Evolutionary conservation across 2,797 vertebrate species (phyloP).

Genomic region (Sternarchorhynchus goeldii): DNA sequence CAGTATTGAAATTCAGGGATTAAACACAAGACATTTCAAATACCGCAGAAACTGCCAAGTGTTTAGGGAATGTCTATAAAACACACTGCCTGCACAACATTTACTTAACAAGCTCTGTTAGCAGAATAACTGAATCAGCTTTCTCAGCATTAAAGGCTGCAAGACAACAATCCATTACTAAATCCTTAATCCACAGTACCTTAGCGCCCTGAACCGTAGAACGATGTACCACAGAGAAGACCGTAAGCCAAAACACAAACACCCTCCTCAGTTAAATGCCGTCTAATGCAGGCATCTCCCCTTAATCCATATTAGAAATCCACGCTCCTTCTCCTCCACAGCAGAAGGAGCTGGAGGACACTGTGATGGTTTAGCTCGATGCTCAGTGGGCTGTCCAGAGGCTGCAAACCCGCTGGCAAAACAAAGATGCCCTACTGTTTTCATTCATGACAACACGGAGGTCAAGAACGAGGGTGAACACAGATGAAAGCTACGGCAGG

Average conservation of each 20-base stretch:
- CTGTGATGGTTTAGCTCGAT: constrained; percentile 32
- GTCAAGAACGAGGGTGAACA: neutral
- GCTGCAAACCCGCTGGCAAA: constrained; percentile 6
- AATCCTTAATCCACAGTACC: constrained; percentile 34
- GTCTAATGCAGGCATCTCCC: constrained; percentile 5
- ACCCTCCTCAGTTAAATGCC: constrained; percentile 18
- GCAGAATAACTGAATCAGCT: constrained; percentile 2
- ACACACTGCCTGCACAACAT: neutral
- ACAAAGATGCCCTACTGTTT: constrained; percentile 25
- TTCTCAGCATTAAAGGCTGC: constrained; percentile 10
- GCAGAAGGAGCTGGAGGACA: constrained; percentile 28
- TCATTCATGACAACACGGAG: constrained; percentile 14
- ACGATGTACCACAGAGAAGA: neutral
- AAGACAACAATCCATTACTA: neutral
- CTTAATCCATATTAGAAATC: constrained; percentile 47
- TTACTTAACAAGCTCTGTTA: constrained; percentile 1
- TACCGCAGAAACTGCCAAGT: neutral
- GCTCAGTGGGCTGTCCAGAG: constrained; percentile 19
- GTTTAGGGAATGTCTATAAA: no score
- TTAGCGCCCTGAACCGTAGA: constrained; percentile 27
- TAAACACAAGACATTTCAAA: neutral
- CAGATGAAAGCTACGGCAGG: neutral
- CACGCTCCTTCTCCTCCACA: neutral
- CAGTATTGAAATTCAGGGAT: no score
- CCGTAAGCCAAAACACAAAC: constrained; percentile 17